Evolutionary conservation across 2,888 invertebrate genomes (phyloP).

Genomic region (Cosmopolites sordidus): DNA sequence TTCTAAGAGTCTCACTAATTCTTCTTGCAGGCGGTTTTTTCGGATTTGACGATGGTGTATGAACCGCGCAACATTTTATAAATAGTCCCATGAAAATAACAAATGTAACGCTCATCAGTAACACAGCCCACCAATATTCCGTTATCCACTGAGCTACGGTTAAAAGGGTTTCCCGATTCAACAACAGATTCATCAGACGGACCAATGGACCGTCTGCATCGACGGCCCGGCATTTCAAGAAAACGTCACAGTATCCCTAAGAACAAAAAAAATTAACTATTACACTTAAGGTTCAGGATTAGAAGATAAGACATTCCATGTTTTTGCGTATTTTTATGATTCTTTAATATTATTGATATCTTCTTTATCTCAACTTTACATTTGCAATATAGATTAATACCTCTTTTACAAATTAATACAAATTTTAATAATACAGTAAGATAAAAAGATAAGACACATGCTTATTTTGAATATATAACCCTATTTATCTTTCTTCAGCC

Average conservation of each 20-base stretch:
- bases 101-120: constrained; percentile 86
- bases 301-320: too few relatives aligned
- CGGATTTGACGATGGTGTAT: constrained; percentile 98
- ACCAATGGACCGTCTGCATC: constrained; percentile 98
- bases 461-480: too few relatives aligned
- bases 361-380: too few relatives aligned
- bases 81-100: constrained; percentile 96
- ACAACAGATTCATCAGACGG: constrained; percentile 89
- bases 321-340: too few relatives aligned
- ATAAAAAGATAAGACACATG: too few relatives aligned
- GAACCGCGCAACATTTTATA: constrained; percentile 99
- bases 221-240: constrained; percentile 95
- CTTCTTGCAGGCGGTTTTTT: constrained; percentile 93
- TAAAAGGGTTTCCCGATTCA: constrained; percentile 84
- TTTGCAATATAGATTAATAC: too few relatives aligned
- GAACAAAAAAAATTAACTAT: too few relatives aligned
- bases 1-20: constrained; percentile 83
- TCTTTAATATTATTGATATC: too few relatives aligned
- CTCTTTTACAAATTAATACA: too few relatives aligned
- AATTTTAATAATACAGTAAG: too few relatives aligned
- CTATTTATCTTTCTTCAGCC: too few relatives aligned
- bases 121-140: constrained; percentile 93
- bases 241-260: constrained; percentile 98
- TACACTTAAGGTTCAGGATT: too few relatives aligned
- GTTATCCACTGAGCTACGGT: constrained; percentile 92